phyloP scores from a whole-genome alignment of 1,140 invertebrate genomes.

The Drosophila equinoxialis region DNA sequence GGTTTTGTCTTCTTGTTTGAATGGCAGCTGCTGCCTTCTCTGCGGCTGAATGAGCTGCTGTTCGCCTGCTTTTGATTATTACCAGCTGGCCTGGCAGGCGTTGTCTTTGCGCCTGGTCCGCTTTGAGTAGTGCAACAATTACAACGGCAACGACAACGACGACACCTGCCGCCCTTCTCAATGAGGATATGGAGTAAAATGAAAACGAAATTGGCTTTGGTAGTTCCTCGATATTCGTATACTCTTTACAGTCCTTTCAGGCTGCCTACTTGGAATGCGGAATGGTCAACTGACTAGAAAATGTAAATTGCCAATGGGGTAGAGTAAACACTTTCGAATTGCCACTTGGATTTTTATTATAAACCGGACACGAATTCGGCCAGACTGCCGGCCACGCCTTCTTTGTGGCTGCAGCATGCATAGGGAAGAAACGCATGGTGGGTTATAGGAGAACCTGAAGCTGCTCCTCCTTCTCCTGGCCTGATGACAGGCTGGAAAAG shows the following conservation, averaged over 20 bases:
- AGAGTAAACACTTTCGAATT: slow-evolving; percentile 11
- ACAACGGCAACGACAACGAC: slow-evolving; percentile 1
- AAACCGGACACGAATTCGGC: slow-evolving; percentile 7
- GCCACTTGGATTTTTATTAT: slow-evolving; percentile 5
- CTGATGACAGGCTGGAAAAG: neutral
- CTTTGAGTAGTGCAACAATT: slow-evolving; percentile 9
- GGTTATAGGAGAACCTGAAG: too few relatives aligned
- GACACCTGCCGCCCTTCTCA: slow-evolving; percentile 9
- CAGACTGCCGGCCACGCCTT: too few relatives aligned
- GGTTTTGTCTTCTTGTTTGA: neutral
- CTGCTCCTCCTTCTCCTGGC: neutral
- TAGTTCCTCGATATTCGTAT: neutral
- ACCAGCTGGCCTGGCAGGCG: slow-evolving; percentile 11
- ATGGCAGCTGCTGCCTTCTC: neutral
- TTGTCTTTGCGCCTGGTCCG: slow-evolving; percentile 17
- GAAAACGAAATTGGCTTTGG: neutral
- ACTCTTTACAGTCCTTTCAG: neutral
- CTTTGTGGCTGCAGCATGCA: too few relatives aligned
- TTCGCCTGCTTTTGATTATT: slow-evolving; percentile 21
- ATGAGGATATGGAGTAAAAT: neutral
- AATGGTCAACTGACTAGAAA: too few relatives aligned
- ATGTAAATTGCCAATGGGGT: slow-evolving; percentile 4
- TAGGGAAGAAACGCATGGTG: too few relatives aligned
- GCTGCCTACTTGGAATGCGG: too few relatives aligned
- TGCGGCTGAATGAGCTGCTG: slow-evolving; percentile 13